Percentiles rank a stretch among this genome's conserved stretches.
Evolutionary conservation across 2,797 vertebrate species (phyloP).

Genomic region (Falco biarmicus): DNA sequence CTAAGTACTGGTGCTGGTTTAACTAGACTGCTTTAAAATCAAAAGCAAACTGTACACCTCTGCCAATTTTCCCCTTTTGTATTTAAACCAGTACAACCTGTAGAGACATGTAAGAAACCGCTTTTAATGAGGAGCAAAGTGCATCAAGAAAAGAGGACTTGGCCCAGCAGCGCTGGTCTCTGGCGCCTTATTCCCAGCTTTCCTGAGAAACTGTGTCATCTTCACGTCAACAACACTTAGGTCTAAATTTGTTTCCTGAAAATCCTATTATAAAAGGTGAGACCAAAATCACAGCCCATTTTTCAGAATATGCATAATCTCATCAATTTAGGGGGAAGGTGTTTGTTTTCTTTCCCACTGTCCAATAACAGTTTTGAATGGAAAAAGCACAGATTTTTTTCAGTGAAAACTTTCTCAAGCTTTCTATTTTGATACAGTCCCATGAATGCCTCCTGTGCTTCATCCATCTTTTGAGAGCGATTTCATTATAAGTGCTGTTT

Average conservation of each 20-base stretch:
- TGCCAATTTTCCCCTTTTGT: background rate
- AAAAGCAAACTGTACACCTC: background rate
- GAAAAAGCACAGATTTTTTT: background rate
- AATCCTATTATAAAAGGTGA: constrained; percentile 69
- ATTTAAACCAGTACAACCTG: constrained; percentile 27
- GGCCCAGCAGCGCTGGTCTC: background rate
- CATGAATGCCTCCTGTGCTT: background rate
- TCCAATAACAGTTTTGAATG: constrained; percentile 49
- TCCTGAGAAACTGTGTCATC: constrained; percentile 61
- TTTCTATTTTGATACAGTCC: background rate
- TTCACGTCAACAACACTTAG: constrained; percentile 72
- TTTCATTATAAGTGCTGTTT: background rate
- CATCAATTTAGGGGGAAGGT: constrained; percentile 29
- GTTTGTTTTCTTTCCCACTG: background rate
- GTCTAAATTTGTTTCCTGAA: constrained; percentile 75
- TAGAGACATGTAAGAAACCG: background rate
- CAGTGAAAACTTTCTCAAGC: constrained; percentile 17
- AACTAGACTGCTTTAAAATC: constrained; percentile 13
- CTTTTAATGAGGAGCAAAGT: constrained; percentile 18
- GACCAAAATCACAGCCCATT: constrained; percentile 30
- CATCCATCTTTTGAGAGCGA: background rate
- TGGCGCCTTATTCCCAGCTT: constrained; percentile 57
- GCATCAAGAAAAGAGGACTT: background rate
- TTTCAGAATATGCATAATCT: background rate
- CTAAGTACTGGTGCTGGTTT: background rate